phyloP scores from a whole-genome alignment of 1,140 invertebrate species.

The Anadara kagoshimensis region DNA sequence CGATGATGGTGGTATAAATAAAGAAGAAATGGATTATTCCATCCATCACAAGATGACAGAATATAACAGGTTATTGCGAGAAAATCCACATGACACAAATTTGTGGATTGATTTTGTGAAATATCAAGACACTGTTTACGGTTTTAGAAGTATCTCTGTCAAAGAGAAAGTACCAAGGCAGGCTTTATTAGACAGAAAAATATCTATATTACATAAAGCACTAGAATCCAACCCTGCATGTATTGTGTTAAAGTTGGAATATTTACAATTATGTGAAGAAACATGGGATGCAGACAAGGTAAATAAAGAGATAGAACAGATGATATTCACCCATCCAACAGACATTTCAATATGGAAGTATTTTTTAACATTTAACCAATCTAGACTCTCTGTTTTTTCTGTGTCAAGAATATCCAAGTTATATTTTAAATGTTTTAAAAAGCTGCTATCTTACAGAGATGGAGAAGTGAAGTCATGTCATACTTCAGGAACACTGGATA shows the following conservation, averaged over 20 bases:
- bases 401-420: constrained; percentile 65
- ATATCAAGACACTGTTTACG: constrained; percentile 71
- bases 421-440: constrained; percentile 72
- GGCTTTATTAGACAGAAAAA: constrained; percentile 73
- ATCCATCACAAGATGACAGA: constrained; percentile 55
- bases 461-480: constrained; percentile 46
- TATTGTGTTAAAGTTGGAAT: constrained; percentile 68
- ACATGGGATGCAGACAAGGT: constrained; percentile 69
- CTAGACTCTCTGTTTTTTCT: constrained; percentile 69
- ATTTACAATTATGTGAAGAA: constrained; percentile 69
- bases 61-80: constrained; percentile 71
- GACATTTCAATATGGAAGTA: constrained; percentile 72
- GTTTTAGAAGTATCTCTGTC: constrained; percentile 13
- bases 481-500: constrained; percentile 45
- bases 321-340: constrained; percentile 74
- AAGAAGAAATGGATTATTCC: background rate
- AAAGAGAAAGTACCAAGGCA: constrained; percentile 35
- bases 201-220: constrained; percentile 74
- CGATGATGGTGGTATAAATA: constrained; percentile 4
- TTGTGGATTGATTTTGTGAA: constrained; percentile 76
- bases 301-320: constrained; percentile 72
- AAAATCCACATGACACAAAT: constrained; percentile 69
- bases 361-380: constrained; percentile 72
- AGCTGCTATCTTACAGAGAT: constrained; percentile 50
- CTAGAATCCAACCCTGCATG: constrained; percentile 73